Percentiles rank a stretch among this genome's conserved stretches.
These are phyloP conservation scores for Piprites chloris DNA, from an alignment of 2,113 vertebrate species.

Conservation along the genomic window DNA sequence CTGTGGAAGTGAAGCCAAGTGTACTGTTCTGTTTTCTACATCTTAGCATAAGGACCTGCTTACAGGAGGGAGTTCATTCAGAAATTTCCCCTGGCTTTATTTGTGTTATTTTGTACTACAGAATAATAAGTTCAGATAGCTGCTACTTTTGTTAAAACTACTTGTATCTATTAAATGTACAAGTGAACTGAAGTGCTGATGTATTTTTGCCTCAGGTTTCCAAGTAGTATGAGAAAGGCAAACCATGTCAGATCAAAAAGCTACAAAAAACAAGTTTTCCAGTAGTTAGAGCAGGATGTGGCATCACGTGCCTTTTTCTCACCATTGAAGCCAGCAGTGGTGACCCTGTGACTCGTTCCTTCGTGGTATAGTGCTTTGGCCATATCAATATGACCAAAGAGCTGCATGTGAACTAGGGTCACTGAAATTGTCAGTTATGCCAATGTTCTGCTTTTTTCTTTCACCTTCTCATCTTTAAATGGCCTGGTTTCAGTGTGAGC, in stretches of 20 bases:
- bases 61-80: neutral
- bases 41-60: neutral
- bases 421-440: neutral
- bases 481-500: neutral
- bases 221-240: neutral
- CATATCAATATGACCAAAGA: neutral
- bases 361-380: neutral
- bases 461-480: neutral
- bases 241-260: neutral
- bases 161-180: neutral
- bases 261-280: neutral
- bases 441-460: neutral
- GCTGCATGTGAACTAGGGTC: neutral
- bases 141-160: neutral
- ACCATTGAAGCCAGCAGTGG: neutral
- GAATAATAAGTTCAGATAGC: neutral
- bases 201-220: neutral
- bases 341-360: neutral
- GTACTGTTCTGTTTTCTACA: neutral
- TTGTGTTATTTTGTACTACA: neutral
- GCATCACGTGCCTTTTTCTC: neutral
- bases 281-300: conserved; percentile 7
- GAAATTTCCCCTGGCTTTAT: neutral
- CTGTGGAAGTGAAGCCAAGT: neutral
- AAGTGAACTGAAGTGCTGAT: neutral